These are phyloP conservation scores for Urocolius indicus DNA, from an alignment of 2,113 vertebrate genomes.

Conservation along the genomic window DNA sequence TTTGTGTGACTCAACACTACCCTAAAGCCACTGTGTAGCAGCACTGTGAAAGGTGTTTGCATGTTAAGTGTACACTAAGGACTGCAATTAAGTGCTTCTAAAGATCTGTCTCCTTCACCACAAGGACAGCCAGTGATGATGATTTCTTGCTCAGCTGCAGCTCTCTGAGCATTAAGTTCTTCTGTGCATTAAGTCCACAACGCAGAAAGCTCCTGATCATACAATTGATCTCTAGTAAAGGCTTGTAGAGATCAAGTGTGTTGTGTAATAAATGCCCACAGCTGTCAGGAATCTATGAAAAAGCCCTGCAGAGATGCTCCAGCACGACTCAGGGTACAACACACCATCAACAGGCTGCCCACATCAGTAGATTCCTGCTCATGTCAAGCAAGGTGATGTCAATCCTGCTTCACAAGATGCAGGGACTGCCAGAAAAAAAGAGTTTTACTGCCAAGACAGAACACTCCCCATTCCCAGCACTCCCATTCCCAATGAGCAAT, in stretches of 20 bases:
- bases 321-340: background rate
- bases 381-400: background rate
- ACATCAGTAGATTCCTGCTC: background rate
- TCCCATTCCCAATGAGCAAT: no score
- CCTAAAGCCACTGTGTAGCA: rapidly evolving
- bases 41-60: background rate
- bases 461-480: no score
- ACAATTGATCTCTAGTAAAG: background rate
- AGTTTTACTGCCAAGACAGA: background rate
- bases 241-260: background rate
- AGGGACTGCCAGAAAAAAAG: background rate
- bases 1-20: background rate
- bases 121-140: no score
- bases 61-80: background rate
- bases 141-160: background rate
- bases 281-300: background rate
- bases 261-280: background rate
- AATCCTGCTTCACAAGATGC: background rate
- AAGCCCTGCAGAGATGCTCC: background rate
- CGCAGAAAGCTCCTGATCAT: background rate
- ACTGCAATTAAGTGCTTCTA: background rate
- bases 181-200: background rate
- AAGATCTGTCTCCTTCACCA: background rate
- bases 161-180: background rate
- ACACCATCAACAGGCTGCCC: background rate